phyloP scores from a whole-genome alignment of 2,888 invertebrate genomes.

The Girardia tigrina region DNA sequence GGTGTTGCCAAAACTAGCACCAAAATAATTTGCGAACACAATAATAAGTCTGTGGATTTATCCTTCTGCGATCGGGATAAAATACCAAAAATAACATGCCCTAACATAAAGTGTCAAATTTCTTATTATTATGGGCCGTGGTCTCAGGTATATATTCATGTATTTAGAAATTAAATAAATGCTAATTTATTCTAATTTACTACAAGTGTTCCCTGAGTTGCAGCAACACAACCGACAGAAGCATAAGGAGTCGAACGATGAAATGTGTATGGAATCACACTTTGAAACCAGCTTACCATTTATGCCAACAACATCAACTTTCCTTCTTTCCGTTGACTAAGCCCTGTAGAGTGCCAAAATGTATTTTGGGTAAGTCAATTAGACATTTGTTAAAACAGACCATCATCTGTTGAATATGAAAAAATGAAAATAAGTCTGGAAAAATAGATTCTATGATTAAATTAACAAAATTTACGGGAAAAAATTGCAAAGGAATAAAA shows the following conservation, averaged over 20 bases:
- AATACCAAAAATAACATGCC: neutral
- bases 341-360: constrained; percentile 23
- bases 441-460: no score
- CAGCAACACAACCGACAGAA: neutral
- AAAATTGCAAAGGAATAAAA: no score
- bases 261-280: constrained; percentile 3
- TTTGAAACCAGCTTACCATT: neutral
- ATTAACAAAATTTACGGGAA: no score
- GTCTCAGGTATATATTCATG: neutral
- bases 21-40: neutral
- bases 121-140: neutral
- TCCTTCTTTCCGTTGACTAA: neutral
- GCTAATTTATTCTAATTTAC: no score
- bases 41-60: neutral
- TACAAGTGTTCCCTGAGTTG: neutral
- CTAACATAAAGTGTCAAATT: neutral
- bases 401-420: neutral
- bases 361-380: constrained; percentile 6
- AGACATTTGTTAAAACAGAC: neutral
- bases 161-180: neutral
- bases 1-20: neutral
- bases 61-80: neutral
- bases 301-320: neutral
- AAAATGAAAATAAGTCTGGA: no score
- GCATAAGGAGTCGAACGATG: constrained; percentile 2